phyloP scores from a whole-genome alignment of 2,888 invertebrate genomes.

The Lasioglossum calceatum region DNA sequence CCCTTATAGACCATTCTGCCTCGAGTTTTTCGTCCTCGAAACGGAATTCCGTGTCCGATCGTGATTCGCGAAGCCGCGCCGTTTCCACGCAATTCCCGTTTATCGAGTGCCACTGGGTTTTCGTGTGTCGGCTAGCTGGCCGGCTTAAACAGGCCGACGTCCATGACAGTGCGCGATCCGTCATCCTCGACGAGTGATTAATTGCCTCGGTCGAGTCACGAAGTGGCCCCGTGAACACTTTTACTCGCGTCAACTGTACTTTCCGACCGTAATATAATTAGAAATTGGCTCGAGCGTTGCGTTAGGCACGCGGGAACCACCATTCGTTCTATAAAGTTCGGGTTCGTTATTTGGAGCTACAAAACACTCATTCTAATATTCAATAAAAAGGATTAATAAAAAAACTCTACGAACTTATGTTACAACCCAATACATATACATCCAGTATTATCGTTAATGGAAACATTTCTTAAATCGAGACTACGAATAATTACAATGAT shows the following conservation, averaged over 20 bases:
- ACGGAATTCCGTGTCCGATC: slow-evolving; percentile 56
- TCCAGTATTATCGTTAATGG: too few relatives aligned
- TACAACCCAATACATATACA: too few relatives aligned
- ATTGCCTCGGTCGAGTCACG: slow-evolving; percentile 13
- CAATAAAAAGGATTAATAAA: too few relatives aligned
- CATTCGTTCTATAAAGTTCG: background rate
- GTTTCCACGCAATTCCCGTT: slow-evolving; percentile 63
- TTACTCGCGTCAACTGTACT: background rate
- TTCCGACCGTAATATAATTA: background rate
- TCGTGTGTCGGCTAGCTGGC: slow-evolving; percentile 32
- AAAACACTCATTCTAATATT: too few relatives aligned
- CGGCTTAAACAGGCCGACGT: slow-evolving; percentile 59
- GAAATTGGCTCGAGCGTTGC: background rate
- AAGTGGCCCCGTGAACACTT: slow-evolving; percentile 19
- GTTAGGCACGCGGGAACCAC: background rate
- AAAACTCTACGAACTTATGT: too few relatives aligned
- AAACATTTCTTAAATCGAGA: too few relatives aligned
- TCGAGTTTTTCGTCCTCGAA: slow-evolving; percentile 13
- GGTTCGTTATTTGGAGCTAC: background rate
- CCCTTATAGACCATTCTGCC: background rate
- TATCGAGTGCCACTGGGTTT: slow-evolving; percentile 52
- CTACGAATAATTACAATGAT: too few relatives aligned
- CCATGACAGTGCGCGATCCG: slow-evolving; percentile 57
- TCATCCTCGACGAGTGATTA: slow-evolving; percentile 58
- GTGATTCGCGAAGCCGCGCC: slow-evolving; percentile 56